Conservation (phyloP, 1,140 invertebrate genomes). For the Papilio aristodemus region DNA sequence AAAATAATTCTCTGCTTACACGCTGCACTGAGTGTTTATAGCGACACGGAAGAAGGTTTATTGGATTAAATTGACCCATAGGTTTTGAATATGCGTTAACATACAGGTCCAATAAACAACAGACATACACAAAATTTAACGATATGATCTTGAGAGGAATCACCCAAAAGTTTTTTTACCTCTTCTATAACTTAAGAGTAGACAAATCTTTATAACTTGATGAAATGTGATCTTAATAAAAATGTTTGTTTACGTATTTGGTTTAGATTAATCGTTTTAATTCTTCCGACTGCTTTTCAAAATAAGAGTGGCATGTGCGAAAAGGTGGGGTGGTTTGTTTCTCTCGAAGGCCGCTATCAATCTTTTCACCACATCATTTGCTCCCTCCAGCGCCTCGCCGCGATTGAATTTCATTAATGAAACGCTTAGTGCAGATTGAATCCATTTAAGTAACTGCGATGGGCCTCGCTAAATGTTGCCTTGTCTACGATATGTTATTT, state of each 20-base stretch:
- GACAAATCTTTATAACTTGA: too few species aligned
- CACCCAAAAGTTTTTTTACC: too few species aligned
- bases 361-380: slow-evolving; percentile 79
- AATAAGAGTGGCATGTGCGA: slow-evolving; percentile 35
- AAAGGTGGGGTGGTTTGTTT: slow-evolving; percentile 37
- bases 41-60: slow-evolving; percentile 4
- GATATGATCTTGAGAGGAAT: too few species aligned
- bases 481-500: slow-evolving; percentile 43
- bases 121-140: too few species aligned
- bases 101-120: too few species aligned
- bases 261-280: neutral
- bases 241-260: neutral
- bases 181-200: too few species aligned
- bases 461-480: slow-evolving; percentile 54
- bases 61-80: neutral
- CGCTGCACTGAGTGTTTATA: slow-evolving; percentile 18
- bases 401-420: slow-evolving; percentile 79
- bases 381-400: slow-evolving; percentile 59
- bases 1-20: slow-evolving; percentile 35
- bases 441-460: slow-evolving; percentile 75
- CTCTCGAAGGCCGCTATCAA: slow-evolving; percentile 58
- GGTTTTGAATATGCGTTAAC: neutral
- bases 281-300: neutral
- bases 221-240: too few species aligned
- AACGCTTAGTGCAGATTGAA: slow-evolving; percentile 79